Base-by-base conservation (phyloP, 2,113 vertebrate genomes). In the Caranx melampygus region DNA sequence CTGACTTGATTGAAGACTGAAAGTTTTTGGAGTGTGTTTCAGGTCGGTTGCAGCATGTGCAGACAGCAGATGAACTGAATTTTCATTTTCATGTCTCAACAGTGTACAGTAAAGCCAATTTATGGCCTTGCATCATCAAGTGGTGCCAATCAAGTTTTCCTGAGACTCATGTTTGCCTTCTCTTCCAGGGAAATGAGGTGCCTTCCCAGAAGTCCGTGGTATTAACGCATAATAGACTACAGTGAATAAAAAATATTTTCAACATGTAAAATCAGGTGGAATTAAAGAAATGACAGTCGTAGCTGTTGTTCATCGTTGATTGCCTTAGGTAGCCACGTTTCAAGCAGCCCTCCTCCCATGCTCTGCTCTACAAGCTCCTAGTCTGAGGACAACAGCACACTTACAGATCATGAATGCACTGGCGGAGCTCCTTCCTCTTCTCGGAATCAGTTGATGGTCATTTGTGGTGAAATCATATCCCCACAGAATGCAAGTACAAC, bases 381-480 rank as follows among this genome's bases (percentile, higher is more conserved):
- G 21, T 80, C 34, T 40, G 55, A 90, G 78, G 77, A 91, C 82
- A 82, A 87, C 86, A 75, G 72, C 85, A 88, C 71, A 69, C 87
- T 78, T 47, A 76, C 52, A 88, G 82, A 90, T 89, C 86, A 78
- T 77, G 85, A 88, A 88, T 61, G 73, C 77, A 69, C 47, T 84
- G 89, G 84, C 89, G 51, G 82, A 63, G 81, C 54, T 89, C 75
- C 86, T 83, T 89, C 82, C 69, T 60, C 83, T 93, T 93, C 91
- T 89, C 84, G 78, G 89, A 91, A 92, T 92, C 87, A 81, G 74
- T 82, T 70, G 85, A 88, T 87, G 83, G 88, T 89, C 78, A 75
- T 89, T 92, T 94, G 90, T 91, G 92, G 92, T 92, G 89, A 91
- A 94, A 93, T 90, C 74, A 61, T 82, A 94, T 84, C 88, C 87